Base-by-base conservation (phyloP, 2,888 invertebrate genomes). In the Yponomeuta sedellus region DNA sequence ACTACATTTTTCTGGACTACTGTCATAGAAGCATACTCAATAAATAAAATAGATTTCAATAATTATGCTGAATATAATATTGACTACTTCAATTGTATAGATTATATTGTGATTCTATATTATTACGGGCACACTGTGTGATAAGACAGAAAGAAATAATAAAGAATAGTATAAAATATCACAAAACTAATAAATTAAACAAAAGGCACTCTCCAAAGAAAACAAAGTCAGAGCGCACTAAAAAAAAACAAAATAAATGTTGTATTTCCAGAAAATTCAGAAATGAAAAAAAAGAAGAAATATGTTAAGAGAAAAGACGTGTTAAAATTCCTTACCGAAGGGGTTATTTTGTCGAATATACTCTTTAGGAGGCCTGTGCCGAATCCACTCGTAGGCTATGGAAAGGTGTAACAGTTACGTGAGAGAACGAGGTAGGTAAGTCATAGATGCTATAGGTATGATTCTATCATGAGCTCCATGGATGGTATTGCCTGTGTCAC, bases 261-360 rank as follows among this genome's bases (percentile, higher is more conserved):
- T 52, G 10, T 52, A 85, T 80, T 82, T 63, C 39, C 40, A 66
- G 40, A 67, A 66, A 66, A 66, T 63, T 52, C 62, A 66, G 66
- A 44, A 52, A 66, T 10, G 0, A 63, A 63, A 63, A 20, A 72
- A 66, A 66, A 67, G 22, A 64, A 64, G 44, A 61, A 61, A 64
- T 40, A 44, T 44, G 5, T 16, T 44, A 44, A 16, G 72, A 75
- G 75, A 83, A 88, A 88, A 87, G 83, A 88, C 88, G 90, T 90
- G 88, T 90, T 86, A 89, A 90, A 90, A 91, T 89, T 90, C 90
- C 92, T 92, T 92, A 92, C 92, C 92, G 91, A 92, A 90, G 92
- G 92, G 85, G 92, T 92, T 90, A 92, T 92, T 92, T 92, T 92
- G 92, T 92, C 92, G 92, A 92, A 92, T 89, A 92, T 92, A 91